A percentile compares a stretch with the other conserved stretches of the same genome.
phyloP scores from a whole-genome alignment of 2,888 invertebrate genomes.

The Nesidiocoris tenuis region DNA sequence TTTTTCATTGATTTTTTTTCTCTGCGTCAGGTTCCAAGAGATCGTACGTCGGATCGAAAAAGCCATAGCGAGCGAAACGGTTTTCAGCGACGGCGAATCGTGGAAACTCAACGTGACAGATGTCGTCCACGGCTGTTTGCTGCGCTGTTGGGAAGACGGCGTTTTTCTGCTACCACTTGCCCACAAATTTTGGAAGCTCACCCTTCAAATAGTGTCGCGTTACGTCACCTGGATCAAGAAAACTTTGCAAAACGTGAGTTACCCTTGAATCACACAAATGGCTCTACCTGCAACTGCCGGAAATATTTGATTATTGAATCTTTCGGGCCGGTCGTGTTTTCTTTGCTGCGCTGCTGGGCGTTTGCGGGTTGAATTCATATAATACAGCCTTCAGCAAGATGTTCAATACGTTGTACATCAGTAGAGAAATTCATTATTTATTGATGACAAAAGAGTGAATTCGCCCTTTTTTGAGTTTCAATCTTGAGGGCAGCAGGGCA shows the following conservation, averaged over 20 bases:
- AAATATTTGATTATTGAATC: too few species aligned
- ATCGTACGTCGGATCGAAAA: slow-evolving; percentile 71
- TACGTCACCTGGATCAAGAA: slow-evolving; percentile 67
- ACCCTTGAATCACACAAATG: not conserved
- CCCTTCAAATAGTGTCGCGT: slow-evolving; percentile 77
- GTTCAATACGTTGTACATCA: too few species aligned
- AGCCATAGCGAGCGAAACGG: slow-evolving; percentile 51
- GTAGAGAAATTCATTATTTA: too few species aligned
- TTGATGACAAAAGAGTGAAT: too few species aligned
- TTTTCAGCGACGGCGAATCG: slow-evolving; percentile 27
- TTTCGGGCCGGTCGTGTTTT: too few species aligned
- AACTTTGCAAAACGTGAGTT: slow-evolving; percentile 23
- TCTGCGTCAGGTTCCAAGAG: slow-evolving; percentile 92
- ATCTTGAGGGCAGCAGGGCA: too few species aligned
- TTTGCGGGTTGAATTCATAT: too few species aligned
- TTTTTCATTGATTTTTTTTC: too few species aligned
- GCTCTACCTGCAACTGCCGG: too few species aligned
- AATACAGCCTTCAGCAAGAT: not conserved
- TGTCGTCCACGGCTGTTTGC: slow-evolving; percentile 59
- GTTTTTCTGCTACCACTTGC: slow-evolving; percentile 76
- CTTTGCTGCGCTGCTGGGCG: not conserved
- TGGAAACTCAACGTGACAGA: slow-evolving; percentile 55
- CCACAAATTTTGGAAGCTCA: slow-evolving; percentile 84
- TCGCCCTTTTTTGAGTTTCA: too few species aligned
- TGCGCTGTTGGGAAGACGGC: slow-evolving; percentile 73